A percentile compares a stretch with the other conserved stretches of the same genome.
phyloP scores from a whole-genome alignment of 2,888 invertebrate genomes.

The Stratiomys singularior region DNA sequence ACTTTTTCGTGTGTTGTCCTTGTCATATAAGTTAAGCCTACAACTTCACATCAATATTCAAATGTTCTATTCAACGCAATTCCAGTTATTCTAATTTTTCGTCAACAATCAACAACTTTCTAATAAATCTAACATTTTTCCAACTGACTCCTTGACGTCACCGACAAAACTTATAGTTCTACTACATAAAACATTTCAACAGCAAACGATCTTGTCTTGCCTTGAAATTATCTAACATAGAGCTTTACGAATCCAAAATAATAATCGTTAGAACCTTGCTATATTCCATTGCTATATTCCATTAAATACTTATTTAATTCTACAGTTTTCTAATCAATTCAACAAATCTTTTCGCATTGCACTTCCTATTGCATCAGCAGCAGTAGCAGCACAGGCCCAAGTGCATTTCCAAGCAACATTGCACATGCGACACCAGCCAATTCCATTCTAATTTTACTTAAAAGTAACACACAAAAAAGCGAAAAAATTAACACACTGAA shows the following conservation, averaged over 20 bases:
- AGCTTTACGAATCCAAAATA: conserved; percentile 19
- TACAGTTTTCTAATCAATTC: conserved; percentile 34
- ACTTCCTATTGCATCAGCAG: conserved; percentile 44
- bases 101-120: no score
- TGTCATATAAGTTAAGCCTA: no score
- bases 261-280: conserved; percentile 9
- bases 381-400: no score
- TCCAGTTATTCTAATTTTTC: no score
- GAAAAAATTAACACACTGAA: not conserved
- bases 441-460: not conserved
- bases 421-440: conserved; percentile 13
- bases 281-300: conserved; percentile 33
- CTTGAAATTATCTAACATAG: not conserved
- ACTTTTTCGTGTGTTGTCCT: no score
- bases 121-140: no score
- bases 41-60: no score
- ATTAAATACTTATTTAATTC: conserved; percentile 2
- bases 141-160: no score
- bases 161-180: no score
- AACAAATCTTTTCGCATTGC: conserved; percentile 33
- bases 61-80: no score
- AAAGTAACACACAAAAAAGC: not conserved
- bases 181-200: no score
- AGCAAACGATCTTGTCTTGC: not conserved
- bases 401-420: conserved; percentile 4